Evolutionary conservation across 2,797 vertebrate genomes (phyloP), one percentile per base, ranked within the genome.

Genomic region (Acrossocheilus fasciatus): DNA sequence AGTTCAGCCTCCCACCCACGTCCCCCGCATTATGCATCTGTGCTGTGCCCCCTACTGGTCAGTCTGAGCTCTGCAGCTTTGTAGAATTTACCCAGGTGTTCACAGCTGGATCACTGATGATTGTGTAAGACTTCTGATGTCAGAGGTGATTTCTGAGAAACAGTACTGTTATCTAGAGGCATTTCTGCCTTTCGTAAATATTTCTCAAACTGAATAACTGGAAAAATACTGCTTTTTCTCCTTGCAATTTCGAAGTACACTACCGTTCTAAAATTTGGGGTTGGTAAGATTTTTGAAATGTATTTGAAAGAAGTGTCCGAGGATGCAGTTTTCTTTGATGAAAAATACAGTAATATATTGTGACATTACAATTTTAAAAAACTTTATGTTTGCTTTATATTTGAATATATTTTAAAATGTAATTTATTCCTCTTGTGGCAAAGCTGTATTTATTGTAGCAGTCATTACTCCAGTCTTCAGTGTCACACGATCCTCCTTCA

Each of bases 1-100:
- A 96, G 91, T 97, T 97, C 93, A 94, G 92, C 88, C 95, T 96
- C 89, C 94, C 95, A 47, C 95, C 95, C 87, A 95, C 94, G 39
- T 96, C 95, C 85, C 94, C 95, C 7, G 95, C 94, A 36, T 92
- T 96, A 82, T 96, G 95, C 92, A 90, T 96, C 90, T 96, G 95
- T 90, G 94, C 94, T 57, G 95, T 96, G 50, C 95, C 95, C 86
- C 94, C 96, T 20, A 83, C 92, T 91, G 96, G 96, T 96, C 91
- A 94, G 95, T 95, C 89, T 59, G 79, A 72, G 45, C 73, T 82
- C 20, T 17, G 52, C 79, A 81, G 50, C 81, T 68, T 23, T 14
- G 34, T 77, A 72, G 8, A 72, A 81, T 79, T 26, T 30, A 17
- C 18, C 9, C 23, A 59, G 23, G 12, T 68, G 12, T 68, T 14